Evolutionary conservation across 2,888 invertebrate genomes (phyloP), one percentile per base, ranked within the genome.

Genomic region (Calameuta pallipes): DNA sequence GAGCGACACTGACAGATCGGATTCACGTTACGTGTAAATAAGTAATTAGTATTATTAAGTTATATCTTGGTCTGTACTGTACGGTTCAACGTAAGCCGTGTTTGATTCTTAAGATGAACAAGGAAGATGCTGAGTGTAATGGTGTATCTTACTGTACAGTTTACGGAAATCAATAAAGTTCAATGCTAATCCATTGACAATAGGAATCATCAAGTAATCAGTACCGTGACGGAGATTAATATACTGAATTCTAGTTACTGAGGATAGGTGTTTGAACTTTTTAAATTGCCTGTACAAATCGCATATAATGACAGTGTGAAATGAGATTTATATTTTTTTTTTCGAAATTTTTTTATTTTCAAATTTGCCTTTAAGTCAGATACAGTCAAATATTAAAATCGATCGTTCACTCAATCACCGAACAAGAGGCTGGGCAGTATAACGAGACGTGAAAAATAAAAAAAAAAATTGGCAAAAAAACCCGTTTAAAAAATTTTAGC

Each of bases 401-500:
- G 56, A 56, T 56, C 23, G 56, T 56, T 56, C 56, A 23, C 56
- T 23, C 23, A 56, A 23, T 56, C 23, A 23, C 23, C 9, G 23
- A 56, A 56, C 23, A 1, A 23, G 23, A 56, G 56, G 6, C 56
- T 9, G 56, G 56, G 56, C 56, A 23, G 56, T 56, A 23, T 56
- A 56, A 56, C 23, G 23, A 56, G 70, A 70, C 4, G 31, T 9
- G 33, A 3, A 33, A 33, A 33, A 33, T 4, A 33, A 33, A 23
- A 31, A 31, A 71, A 70, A 12, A 81, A 81, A 77, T 80, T 79
- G 76, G 80, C 80, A 71, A 31, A 71, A 70, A 71, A 69, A 33
- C 4, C 31, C 31, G 33, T 34, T 31, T 15, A 71, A 71, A 30
- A 15, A 71, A 15, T 34, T 34, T 33, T 33, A 31, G 12, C 15